phyloP scores from a whole-genome alignment of 2,113 vertebrate species.

The Trematocara nigrifrons region DNA sequence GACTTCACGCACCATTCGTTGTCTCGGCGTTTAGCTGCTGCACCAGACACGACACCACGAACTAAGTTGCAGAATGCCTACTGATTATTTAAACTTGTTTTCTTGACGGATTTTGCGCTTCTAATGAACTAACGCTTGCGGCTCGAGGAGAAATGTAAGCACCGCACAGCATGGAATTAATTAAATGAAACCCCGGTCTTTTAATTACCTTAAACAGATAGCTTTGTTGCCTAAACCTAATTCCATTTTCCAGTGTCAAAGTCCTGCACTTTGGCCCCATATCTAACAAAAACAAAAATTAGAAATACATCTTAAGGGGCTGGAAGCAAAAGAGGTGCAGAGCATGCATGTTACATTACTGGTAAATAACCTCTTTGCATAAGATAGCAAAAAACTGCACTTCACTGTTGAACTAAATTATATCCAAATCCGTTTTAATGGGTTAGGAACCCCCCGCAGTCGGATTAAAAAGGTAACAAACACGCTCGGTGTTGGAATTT shows the following conservation, averaged over 20 bases:
- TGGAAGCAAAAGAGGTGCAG: background rate
- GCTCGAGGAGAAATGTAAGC: background rate
- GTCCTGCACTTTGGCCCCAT: background rate
- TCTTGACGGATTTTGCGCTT: background rate
- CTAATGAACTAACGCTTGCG: background rate
- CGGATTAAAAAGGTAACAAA: background rate
- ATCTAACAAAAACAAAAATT: background rate
- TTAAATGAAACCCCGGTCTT: background rate
- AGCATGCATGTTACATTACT: background rate
- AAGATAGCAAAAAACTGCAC: background rate
- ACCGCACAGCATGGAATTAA: background rate
- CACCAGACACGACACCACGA: rapidly evolving
- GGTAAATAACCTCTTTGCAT: background rate
- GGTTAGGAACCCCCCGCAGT: background rate
- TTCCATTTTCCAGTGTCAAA: background rate
- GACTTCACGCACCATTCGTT: background rate
- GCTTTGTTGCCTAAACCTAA: background rate
- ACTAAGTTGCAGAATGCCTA: background rate
- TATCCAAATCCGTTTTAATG: background rate
- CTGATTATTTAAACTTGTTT: background rate
- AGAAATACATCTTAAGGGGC: background rate
- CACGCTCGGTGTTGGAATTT: background rate
- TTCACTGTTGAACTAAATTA: background rate
- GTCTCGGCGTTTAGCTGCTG: background rate
- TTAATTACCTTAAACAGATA: background rate